Evolutionary conservation across 2,888 invertebrate genomes (phyloP).

Genomic region (Halictus quadricinctus): DNA sequence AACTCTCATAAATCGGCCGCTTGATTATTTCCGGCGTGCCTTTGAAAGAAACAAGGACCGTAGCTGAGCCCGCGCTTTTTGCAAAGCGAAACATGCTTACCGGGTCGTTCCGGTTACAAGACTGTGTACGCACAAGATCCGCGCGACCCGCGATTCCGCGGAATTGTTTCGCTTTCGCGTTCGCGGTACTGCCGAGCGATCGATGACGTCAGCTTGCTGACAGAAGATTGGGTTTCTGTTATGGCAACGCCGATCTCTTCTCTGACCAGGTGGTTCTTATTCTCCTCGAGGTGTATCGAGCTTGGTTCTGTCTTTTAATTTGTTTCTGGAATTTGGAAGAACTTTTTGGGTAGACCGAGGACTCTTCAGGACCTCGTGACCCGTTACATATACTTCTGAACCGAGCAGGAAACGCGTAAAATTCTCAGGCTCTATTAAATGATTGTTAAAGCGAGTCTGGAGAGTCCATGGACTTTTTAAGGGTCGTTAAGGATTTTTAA

Average conservation of each 20-base stretch:
- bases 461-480: background rate
- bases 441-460: background rate
- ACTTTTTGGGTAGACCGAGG: background rate
- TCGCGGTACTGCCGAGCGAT: constrained; percentile 47
- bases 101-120: background rate
- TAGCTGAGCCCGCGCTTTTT: constrained; percentile 11
- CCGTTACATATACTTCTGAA: background rate
- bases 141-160: constrained; percentile 44
- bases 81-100: constrained; percentile 24
- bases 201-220: background rate
- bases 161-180: constrained; percentile 48
- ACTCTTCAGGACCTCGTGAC: background rate
- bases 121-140: constrained; percentile 16
- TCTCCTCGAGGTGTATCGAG: background rate
- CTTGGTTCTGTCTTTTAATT: background rate
- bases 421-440: background rate
- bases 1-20: constrained; percentile 39
- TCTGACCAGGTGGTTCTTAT: background rate
- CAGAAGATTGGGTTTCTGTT: background rate
- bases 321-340: background rate
- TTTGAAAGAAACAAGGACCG: background rate
- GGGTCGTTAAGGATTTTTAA: background rate
- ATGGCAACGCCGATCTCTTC: background rate
- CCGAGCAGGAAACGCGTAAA: background rate
- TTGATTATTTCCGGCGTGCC: constrained; percentile 35